Base-by-base conservation (phyloP, 2,113 vertebrate species). In the Python bivittatus region DNA sequence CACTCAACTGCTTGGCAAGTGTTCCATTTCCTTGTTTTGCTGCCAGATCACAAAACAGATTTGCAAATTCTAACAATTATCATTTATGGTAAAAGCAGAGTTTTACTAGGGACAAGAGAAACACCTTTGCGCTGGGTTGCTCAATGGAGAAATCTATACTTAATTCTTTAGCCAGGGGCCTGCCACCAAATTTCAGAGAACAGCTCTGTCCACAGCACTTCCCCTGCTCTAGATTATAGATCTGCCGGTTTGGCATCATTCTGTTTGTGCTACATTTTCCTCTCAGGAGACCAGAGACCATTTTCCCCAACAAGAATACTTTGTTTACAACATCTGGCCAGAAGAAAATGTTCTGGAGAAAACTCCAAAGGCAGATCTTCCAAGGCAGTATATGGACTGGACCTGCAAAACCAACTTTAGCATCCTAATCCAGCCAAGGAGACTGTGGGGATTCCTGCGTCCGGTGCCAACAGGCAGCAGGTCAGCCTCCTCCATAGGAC, bases 191-290 rank as follows among this genome's bases (percentile, higher is more conserved):
- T n/a, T 53, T 5, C 58, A 29, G 83, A 27, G 48, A 54, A 87
- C 13, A 9, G 48, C 60, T 72, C 42, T 13, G 10, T 48, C 53
- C 22, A 1, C 15, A 44, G 2, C 0, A 12, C 42, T 64, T 25
- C 53, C 12, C 25, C 61, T 2, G 12, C 44, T 17, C 33, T 20
- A 1, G 42, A 72, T n/a, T n/a, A 54, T 23, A 23, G 90, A 11
- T 33, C 42, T 29, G 20, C n/a, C n/a, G 4, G 42, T 52, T 83
- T 1, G 0, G 52, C 25, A 7, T 88, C 33, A 29, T 5, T 53
- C 85, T 88, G 88, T 61, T 86, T 57, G 52, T 88, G 3, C 91
- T 57, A 53, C 6, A 2, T 88, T 92, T 91, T 64, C 91, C 88
- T 86, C 64, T 38, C 56, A 42, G 86, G 20, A 86, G 44, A 38